Conservation (phyloP, 2,113 vertebrate genomes). For the Aegotheles bennettii region DNA sequence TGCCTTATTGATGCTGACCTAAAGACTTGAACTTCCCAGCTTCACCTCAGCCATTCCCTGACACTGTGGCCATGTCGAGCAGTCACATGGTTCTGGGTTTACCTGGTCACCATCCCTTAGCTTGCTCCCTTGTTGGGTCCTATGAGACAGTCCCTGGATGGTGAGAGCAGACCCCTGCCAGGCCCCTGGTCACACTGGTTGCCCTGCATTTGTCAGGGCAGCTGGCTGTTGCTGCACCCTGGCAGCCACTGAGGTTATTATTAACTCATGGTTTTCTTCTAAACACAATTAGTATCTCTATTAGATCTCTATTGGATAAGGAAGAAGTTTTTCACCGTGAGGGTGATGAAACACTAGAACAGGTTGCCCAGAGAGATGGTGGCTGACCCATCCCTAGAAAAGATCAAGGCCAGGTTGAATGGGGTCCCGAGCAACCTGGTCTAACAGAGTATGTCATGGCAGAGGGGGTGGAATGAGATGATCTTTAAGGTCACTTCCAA, state of each 20-base stretch:
- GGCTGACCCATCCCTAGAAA: too few relatives aligned
- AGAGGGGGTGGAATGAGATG: too few relatives aligned
- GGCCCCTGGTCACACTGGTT: accelerated
- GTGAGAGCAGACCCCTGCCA: not conserved
- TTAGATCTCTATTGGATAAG: too few relatives aligned
- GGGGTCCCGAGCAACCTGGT: too few relatives aligned
- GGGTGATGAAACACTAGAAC: too few relatives aligned
- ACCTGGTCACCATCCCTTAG: accelerated
- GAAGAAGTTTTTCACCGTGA: too few relatives aligned
- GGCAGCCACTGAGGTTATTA: not conserved
- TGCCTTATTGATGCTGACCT: not conserved
- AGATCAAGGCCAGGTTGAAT: too few relatives aligned
- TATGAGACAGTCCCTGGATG: not conserved
- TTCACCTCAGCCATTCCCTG: not conserved
- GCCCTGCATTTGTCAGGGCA: not conserved
- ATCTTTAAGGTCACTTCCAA: too few relatives aligned
- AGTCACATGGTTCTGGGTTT: not conserved
- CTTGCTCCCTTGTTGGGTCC: not conserved
- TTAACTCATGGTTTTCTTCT: not conserved
- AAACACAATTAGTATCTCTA: not conserved
- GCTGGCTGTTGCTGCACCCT: not conserved
- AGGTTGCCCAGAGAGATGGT: too few relatives aligned
- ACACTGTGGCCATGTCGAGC: accelerated
- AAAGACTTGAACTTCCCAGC: not conserved
- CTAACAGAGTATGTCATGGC: too few relatives aligned